Evolutionary conservation across 2,797 vertebrate species (phyloP).

Genomic region (Leucoraja ocellata): DNA sequence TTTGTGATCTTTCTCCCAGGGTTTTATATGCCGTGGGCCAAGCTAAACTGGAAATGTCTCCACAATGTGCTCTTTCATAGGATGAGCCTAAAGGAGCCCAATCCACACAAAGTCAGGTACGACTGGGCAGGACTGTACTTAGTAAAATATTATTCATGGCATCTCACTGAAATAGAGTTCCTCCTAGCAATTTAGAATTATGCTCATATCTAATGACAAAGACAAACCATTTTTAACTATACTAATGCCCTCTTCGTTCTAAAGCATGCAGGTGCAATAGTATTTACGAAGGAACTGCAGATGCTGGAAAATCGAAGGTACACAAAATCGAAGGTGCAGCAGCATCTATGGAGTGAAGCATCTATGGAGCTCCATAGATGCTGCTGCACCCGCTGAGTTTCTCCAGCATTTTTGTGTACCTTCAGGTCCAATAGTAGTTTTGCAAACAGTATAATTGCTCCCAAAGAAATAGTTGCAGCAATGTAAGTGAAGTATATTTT

Average conservation of each 20-base stretch:
- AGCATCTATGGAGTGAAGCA: too few species aligned
- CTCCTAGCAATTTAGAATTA: background rate
- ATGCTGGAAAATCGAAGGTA: too few species aligned
- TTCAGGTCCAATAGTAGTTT: background rate
- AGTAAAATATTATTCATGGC: constrained; percentile 34
- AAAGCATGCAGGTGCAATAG: background rate
- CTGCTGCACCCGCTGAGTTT: too few species aligned
- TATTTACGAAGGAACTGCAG: too few species aligned
- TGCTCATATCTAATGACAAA: background rate
- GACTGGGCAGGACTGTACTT: background rate
- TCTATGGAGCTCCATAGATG: too few species aligned
- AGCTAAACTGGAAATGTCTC: background rate
- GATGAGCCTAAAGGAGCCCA: background rate
- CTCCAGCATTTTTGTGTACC: too few species aligned
- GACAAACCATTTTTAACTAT: background rate
- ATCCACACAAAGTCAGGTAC: background rate
- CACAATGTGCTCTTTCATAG: background rate
- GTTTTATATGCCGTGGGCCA: background rate
- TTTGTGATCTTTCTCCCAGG: background rate
- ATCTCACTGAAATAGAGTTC: background rate
- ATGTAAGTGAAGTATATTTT: too few species aligned
- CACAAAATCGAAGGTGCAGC: too few species aligned
- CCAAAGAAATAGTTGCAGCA: background rate
- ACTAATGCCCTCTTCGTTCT: background rate
- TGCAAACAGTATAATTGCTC: background rate